Conservation (phyloP, 2,113 vertebrate species). For the Cephalopterus ornatus region DNA sequence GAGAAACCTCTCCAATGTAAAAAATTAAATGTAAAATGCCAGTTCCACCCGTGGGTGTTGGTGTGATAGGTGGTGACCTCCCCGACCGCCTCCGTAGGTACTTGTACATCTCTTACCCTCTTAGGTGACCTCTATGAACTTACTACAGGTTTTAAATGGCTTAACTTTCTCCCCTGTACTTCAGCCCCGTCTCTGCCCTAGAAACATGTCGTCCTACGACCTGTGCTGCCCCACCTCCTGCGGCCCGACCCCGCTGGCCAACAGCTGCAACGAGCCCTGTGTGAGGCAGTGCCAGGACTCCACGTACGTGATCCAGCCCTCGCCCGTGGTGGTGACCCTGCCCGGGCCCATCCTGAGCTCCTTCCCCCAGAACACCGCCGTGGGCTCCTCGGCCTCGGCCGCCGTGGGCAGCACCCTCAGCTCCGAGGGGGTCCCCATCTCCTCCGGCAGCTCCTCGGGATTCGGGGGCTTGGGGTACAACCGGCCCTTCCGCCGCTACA, state of each 20-base stretch:
- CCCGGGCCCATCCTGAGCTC: conserved; percentile 27
- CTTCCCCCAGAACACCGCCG: background rate
- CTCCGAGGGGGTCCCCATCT: background rate
- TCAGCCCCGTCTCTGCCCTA: background rate
- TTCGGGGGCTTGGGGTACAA: background rate
- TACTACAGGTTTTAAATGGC: accelerated
- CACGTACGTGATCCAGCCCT: background rate
- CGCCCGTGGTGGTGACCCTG: conserved; percentile 2
- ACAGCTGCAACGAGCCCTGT: conserved; percentile 1
- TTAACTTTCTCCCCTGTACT: background rate
- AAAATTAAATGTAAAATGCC: background rate
- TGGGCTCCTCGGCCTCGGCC: background rate
- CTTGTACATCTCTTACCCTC: too few species aligned
- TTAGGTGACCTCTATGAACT: background rate
- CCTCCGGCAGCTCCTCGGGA: accelerated
- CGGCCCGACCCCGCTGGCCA: background rate
- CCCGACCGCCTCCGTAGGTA: background rate
- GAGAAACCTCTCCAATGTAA: background rate
- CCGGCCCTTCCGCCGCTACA: background rate
- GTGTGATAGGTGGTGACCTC: background rate
- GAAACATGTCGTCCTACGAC: background rate
- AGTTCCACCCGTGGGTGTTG: background rate
- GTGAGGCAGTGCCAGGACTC: conserved; percentile 23
- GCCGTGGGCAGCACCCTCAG: accelerated
- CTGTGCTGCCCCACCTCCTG: background rate